These are phyloP conservation scores for Phymastichus coffea DNA, from an alignment of 1,140 invertebrate genomes.

Conservation along the genomic window DNA sequence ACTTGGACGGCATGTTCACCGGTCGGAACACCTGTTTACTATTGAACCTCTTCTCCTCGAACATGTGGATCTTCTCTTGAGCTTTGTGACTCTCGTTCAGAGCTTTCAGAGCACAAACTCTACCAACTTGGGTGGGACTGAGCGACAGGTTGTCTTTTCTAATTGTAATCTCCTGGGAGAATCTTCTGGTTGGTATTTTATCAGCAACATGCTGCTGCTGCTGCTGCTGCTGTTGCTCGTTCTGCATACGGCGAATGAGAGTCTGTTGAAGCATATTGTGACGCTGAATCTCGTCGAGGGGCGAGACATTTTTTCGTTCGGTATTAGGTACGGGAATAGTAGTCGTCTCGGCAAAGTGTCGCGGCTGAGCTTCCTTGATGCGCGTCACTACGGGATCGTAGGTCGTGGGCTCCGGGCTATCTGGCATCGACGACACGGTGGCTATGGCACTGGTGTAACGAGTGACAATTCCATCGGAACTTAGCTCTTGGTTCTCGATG, in stretches of 20 bases:
- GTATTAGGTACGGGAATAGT: neutral
- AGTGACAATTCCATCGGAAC: conserved; percentile 47
- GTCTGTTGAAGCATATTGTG: conserved; percentile 50
- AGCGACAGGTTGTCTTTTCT: conserved; percentile 5
- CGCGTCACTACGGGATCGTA: neutral
- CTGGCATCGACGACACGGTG: conserved; percentile 40
- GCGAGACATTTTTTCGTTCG: neutral
- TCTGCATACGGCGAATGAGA: conserved; percentile 42
- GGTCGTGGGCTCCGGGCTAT: conserved; percentile 24
- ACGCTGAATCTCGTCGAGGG: conserved; percentile 44
- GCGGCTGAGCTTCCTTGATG: conserved; percentile 11
- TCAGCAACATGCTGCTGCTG: conserved; percentile 2
- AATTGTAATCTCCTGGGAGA: conserved; percentile 26
- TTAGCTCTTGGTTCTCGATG: conserved; percentile 53
- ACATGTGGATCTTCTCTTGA: conserved; percentile 42
- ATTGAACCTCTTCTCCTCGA: conserved; percentile 37
- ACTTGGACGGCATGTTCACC: conserved; percentile 34
- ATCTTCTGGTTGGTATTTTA: conserved; percentile 18
- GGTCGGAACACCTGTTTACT: conserved; percentile 37
- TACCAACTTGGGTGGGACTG: conserved; percentile 21
- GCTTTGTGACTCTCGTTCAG: conserved; percentile 34
- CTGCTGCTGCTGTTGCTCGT: conserved; percentile 23
- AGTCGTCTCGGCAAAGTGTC: neutral
- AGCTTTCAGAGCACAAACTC: conserved; percentile 16
- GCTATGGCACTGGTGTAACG: conserved; percentile 49